These are phyloP conservation scores for Drosophila prolongata DNA, from an alignment of 2,888 invertebrate genomes.

Conservation along the genomic window DNA sequence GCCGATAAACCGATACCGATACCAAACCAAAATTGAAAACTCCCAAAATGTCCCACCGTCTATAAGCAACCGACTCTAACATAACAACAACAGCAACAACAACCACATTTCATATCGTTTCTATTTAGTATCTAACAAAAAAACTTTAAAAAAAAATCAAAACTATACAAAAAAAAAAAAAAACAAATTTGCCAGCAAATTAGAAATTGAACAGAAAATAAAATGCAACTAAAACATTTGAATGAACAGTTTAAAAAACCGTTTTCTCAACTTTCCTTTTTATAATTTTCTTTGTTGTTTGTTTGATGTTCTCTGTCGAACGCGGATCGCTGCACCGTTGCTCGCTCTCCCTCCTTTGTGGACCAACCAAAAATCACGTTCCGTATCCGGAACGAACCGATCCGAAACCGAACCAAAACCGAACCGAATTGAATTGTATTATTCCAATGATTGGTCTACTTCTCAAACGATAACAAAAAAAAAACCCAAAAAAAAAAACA, in stretches of 20 bases:
- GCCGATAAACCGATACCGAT: slow-evolving; percentile 9
- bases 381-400: slow-evolving; percentile 30
- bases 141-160: slow-evolving; percentile 10
- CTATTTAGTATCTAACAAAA: slow-evolving; percentile 41
- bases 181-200: slow-evolving; percentile 33
- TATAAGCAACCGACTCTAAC: slow-evolving; percentile 60
- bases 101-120: slow-evolving; percentile 77
- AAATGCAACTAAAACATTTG: slow-evolving; percentile 46
- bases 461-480: slow-evolving; percentile 44
- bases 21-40: neutral
- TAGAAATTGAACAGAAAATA: slow-evolving; percentile 36
- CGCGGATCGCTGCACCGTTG: slow-evolving; percentile 84
- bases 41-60: slow-evolving; percentile 38
- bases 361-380: slow-evolving; percentile 37
- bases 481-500: slow-evolving; percentile 53
- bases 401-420: slow-evolving; percentile 13
- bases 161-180: slow-evolving; percentile 30
- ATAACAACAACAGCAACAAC: slow-evolving; percentile 74
- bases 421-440: slow-evolving; percentile 59
- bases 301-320: slow-evolving; percentile 79
- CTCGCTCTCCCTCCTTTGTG: slow-evolving; percentile 59
- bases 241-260: slow-evolving; percentile 66
- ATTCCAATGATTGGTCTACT: slow-evolving; percentile 79
- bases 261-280: slow-evolving; percentile 72
- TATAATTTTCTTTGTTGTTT: slow-evolving; percentile 77